These are phyloP conservation scores for Catocala nupta DNA, from an alignment of 2,888 invertebrate species.

Conservation along the genomic window DNA sequence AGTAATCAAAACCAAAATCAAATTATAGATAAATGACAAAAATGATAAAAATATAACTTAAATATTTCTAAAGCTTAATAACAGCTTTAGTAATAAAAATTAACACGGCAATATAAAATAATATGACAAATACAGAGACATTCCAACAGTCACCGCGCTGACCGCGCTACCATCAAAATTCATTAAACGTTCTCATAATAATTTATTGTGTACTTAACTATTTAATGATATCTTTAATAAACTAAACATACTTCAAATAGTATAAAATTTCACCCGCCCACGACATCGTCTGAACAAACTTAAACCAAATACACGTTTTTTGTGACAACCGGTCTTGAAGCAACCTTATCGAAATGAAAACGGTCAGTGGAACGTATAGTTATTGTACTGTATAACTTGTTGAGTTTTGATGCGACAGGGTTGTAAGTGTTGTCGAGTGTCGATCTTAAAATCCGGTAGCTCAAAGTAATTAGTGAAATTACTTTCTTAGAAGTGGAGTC, in stretches of 20 bases:
- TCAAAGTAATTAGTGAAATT: conserved; percentile 87
- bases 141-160: conserved; percentile 3
- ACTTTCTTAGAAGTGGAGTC: conserved; percentile 85
- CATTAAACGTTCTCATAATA: conserved; percentile 36
- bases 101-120: not conserved
- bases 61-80: no score
- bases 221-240: conserved; percentile 49
- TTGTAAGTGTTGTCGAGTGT: conserved; percentile 66
- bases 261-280: conserved; percentile 67
- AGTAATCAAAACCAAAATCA: no score
- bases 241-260: conserved; percentile 54
- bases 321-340: conserved; percentile 64
- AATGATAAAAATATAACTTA: no score
- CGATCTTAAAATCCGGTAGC: conserved; percentile 84
- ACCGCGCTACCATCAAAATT: conserved; percentile 21
- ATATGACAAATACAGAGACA: not conserved
- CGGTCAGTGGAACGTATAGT: not conserved
- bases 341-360: conserved; percentile 68
- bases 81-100: not conserved
- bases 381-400: not conserved
- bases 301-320: conserved; percentile 62
- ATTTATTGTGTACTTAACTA: conserved; percentile 46
- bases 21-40: no score
- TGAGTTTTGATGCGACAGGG: conserved; percentile 61
- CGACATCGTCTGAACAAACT: conserved; percentile 53